These are phyloP conservation scores for Myotis lucifugus DNA, from an alignment of 2,113 vertebrate genomes.

Conservation along the genomic window DNA sequence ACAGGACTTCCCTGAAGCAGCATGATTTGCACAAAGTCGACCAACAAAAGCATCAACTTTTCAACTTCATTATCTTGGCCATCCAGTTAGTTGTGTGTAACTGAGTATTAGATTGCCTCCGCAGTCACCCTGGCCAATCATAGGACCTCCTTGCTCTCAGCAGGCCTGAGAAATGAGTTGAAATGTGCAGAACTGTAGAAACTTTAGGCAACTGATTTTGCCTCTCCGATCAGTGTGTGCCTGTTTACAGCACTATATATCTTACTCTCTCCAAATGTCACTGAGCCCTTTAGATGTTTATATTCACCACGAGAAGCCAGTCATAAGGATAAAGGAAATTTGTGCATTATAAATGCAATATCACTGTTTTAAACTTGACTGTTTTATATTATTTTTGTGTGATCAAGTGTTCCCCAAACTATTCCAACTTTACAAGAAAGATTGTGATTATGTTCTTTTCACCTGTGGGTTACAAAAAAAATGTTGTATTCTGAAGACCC, in stretches of 20 bases:
- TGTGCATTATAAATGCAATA: slow-evolving; percentile 99
- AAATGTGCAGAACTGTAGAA: slow-evolving; percentile 90
- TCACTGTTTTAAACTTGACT: slow-evolving; percentile 98
- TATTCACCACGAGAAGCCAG: slow-evolving; percentile 95
- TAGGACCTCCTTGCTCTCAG: slow-evolving; percentile 93
- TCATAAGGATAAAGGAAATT: slow-evolving; percentile 93
- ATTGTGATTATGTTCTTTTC: slow-evolving; percentile 91
- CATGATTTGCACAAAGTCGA: slow-evolving; percentile 98
- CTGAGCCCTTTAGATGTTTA: slow-evolving; percentile 97
- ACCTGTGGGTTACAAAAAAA: slow-evolving; percentile 86
- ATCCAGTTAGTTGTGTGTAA: slow-evolving; percentile 88
- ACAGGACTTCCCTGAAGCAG: slow-evolving; percentile 96
- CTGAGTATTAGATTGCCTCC: slow-evolving; percentile 88
- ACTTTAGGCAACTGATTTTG: slow-evolving; percentile 85
- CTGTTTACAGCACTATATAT: slow-evolving; percentile 99
- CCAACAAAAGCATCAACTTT: slow-evolving; percentile 93
- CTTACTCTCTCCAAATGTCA: slow-evolving; percentile 93
- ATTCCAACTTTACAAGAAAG: slow-evolving; percentile 93
- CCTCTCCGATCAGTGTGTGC: slow-evolving; percentile 95
- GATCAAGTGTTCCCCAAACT: slow-evolving; percentile 93
- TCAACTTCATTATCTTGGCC: slow-evolving; percentile 94
- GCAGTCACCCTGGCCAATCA: slow-evolving; percentile 88
- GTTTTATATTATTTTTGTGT: slow-evolving; percentile 98
- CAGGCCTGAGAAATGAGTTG: slow-evolving; percentile 96
- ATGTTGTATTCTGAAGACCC: slow-evolving; percentile 88